Evolutionary conservation across 2,113 vertebrate species (phyloP), one percentile per base, ranked within the genome.

Genomic region (Stigmatopora argus): DNA sequence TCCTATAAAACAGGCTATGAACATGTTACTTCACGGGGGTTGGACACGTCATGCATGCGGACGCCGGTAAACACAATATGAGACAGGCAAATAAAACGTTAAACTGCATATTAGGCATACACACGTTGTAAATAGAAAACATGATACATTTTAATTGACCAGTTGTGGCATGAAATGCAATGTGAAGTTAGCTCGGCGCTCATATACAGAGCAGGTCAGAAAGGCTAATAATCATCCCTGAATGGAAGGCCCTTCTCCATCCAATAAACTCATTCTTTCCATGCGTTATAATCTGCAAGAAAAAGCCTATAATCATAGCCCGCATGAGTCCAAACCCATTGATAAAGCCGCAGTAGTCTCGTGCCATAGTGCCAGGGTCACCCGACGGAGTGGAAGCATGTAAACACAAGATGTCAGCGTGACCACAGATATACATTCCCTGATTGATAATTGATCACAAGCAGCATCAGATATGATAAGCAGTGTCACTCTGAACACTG

Each of bases 401-500:
- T 69, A 72, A 83, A 71, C 78, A 81, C 10, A 19, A 67, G 67
- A 85, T 68, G 70, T 80, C 79, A 79, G 60, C 69, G 61, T 72
- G 83, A 86, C 84, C 86, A 78, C 70, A 73, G 55, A 64, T 75
- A 64, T 75, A 76, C 79, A 77, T 71, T 85, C 76, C 81, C 48
- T 4, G 70, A 87, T 70, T 85, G 71, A 82, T 79, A 79, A 84
- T 68, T 61, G 63, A 83, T 85, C 66, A 83, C 35, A 61, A 76
- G 69, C 77, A 82, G 69, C 83, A 74, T 78, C 62, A 62, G 85
- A 79, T 66, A 77, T 77, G 78, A 86, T 76, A 82, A 56, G 71
- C 56, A 69, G 67, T 64, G 58, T 5, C 51, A 4, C 44, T 62
- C 64, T 74, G 58, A 56, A 34, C 48, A 2, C 35, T 59, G 4